Conservation (phyloP, 2,797 vertebrate species). For the Odontamblyopus lacepedii region DNA sequence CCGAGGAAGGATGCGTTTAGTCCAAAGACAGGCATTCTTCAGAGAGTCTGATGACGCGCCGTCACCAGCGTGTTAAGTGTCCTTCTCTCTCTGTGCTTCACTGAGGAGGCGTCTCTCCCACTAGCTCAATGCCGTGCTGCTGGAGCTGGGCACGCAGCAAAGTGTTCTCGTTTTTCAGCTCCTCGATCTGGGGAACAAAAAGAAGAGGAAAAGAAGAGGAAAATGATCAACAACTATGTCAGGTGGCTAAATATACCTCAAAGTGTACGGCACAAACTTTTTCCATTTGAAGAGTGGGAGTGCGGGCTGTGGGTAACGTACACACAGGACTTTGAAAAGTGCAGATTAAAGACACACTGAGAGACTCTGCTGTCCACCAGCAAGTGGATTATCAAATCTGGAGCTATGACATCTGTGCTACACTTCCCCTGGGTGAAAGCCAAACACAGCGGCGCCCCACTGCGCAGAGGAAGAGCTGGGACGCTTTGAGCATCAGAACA, state of each 20-base stretch:
- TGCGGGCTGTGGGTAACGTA: slow-evolving; percentile 34
- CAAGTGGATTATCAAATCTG: slow-evolving; percentile 56
- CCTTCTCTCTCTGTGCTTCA: slow-evolving; percentile 12
- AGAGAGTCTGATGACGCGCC: slow-evolving; percentile 18
- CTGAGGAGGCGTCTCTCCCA: slow-evolving; percentile 70
- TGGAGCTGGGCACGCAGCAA: slow-evolving; percentile 86
- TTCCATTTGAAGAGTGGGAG: slow-evolving; percentile 31
- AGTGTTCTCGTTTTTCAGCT: slow-evolving; percentile 88
- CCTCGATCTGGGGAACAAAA: slow-evolving; percentile 80
- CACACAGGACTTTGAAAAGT: slow-evolving; percentile 30
- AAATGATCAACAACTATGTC: slow-evolving; percentile 33
- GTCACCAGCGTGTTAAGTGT: slow-evolving; percentile 24
- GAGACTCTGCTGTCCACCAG: slow-evolving; percentile 51
- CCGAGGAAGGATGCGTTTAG: slow-evolving; percentile 49
- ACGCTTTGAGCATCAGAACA: slow-evolving; percentile 59
- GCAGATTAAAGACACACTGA: slow-evolving; percentile 43
- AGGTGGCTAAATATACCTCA: slow-evolving; percentile 29
- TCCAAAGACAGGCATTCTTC: slow-evolving; percentile 55
- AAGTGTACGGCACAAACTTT: slow-evolving; percentile 52
- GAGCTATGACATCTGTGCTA: slow-evolving; percentile 54
- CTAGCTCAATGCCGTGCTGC: slow-evolving; percentile 83
- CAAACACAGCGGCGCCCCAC: slow-evolving; percentile 35
- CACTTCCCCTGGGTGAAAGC: slow-evolving; percentile 48
- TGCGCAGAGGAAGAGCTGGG: slow-evolving; percentile 42
- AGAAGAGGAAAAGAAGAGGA: neutral